phyloP scores from a whole-genome alignment of 2,888 invertebrate genomes.

The Liopterus haemorrhoidalis region DNA sequence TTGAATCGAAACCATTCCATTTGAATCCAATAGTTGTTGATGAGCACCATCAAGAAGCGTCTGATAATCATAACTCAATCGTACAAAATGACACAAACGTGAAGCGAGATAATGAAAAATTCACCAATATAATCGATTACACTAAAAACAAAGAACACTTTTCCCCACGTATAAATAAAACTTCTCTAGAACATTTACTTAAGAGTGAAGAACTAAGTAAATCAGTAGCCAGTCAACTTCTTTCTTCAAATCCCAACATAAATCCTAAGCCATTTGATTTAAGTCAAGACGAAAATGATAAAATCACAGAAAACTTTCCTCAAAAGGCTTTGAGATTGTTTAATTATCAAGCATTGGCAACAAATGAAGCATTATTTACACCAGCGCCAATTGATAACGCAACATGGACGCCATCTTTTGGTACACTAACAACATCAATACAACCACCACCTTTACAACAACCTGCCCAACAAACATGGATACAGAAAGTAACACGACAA shows the following conservation, averaged over 20 bases:
- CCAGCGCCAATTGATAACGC: constrained; percentile 36
- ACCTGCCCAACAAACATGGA: constrained; percentile 37
- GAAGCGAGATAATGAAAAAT: constrained; percentile 36
- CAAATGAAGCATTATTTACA: constrained; percentile 32
- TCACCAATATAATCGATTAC: constrained; percentile 24
- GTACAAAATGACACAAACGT: constrained; percentile 36
- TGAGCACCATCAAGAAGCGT: constrained; percentile 39
- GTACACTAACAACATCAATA: constrained; percentile 34
- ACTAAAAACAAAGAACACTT: constrained; percentile 5
- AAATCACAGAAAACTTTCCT: too few relatives aligned
- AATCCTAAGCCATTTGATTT: constrained; percentile 16
- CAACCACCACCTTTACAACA: constrained; percentile 37
- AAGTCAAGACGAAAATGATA: constrained; percentile 8
- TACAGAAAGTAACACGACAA: constrained; percentile 27
- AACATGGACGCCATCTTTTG: constrained; percentile 34
- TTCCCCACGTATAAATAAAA: too few relatives aligned
- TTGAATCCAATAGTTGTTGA: constrained; percentile 46
- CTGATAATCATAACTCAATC: constrained; percentile 52
- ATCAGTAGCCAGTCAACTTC: too few relatives aligned
- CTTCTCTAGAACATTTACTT: too few relatives aligned
- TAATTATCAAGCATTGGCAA: constrained; percentile 16
- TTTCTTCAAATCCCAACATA: constrained; percentile 25
- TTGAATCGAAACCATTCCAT: not conserved
- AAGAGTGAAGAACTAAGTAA: too few relatives aligned
- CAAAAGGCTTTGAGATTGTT: constrained; percentile 5